Evolutionary conservation across 2,113 vertebrate genomes (phyloP).

Genomic region (Ptilorrhoa leucosticta): DNA sequence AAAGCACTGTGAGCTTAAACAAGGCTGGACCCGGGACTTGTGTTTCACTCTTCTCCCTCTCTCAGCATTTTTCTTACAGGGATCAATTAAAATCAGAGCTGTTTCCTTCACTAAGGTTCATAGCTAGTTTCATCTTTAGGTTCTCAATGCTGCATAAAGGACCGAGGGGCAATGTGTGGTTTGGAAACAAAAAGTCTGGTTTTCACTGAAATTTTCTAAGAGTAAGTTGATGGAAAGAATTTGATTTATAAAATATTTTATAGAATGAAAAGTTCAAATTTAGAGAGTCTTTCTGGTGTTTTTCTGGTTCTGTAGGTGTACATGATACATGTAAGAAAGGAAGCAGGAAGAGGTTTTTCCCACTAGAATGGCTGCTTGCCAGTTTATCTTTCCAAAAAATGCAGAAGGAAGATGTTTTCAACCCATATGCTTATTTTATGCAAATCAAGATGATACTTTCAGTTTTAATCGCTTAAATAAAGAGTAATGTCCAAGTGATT

Average conservation of each 20-base stretch:
- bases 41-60: background rate
- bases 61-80: background rate
- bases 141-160: background rate
- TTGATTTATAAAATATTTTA: background rate
- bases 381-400: background rate
- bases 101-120: background rate
- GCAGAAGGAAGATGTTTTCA: background rate
- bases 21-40: background rate
- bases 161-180: background rate
- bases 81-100: background rate
- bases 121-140: background rate
- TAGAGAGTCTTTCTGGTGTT: background rate
- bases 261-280: background rate
- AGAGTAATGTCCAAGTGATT: background rate
- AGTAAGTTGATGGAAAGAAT: background rate
- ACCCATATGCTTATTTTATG: conserved; percentile 28
- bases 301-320: background rate
- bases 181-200: background rate
- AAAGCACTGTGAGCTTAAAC: background rate
- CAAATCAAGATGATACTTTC: conserved; percentile 27
- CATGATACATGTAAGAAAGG: background rate
- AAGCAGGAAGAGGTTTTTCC: background rate
- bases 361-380: background rate
- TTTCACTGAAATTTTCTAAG: background rate
- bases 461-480: conserved; percentile 21